A percentile compares a stretch with the other conserved stretches of the same genome.
Conservation (phyloP, 2,888 invertebrate genomes). For the Clunio marinus region DNA sequence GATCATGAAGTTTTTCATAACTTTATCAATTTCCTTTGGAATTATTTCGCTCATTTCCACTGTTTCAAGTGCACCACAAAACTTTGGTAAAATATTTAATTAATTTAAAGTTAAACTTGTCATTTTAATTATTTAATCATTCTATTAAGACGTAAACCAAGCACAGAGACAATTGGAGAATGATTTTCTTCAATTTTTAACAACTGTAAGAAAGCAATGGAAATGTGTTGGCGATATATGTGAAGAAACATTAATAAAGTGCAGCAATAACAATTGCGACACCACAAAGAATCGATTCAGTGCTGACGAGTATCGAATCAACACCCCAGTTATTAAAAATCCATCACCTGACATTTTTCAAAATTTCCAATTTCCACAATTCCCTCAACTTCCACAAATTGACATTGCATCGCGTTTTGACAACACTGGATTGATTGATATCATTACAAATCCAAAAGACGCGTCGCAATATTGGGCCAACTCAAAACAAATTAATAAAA, state of each 20-base stretch:
- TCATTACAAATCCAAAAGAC: neutral
- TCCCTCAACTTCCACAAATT: neutral
- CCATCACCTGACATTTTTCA: slow-evolving; percentile 1
- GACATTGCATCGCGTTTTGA: neutral
- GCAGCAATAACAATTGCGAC: slow-evolving; percentile 11
- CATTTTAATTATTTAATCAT: no score
- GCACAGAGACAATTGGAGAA: no score
- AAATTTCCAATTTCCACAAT: neutral
- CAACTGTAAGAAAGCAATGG: slow-evolving; percentile 2
- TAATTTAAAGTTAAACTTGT: no score
- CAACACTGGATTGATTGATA: slow-evolving; percentile 6
- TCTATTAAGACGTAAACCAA: no score
- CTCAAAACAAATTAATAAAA: neutral
- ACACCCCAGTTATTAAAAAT: neutral
- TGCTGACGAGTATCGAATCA: slow-evolving; percentile 6
- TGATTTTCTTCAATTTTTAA: neutral
- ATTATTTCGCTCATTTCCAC: no score
- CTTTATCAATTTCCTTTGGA: no score
- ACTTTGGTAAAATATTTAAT: no score
- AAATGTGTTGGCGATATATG: neutral
- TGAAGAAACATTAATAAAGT: slow-evolving; percentile 8
- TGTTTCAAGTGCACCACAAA: no score
- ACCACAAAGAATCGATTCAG: slow-evolving; percentile 11
- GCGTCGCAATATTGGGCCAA: neutral
- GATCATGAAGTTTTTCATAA: no score